Evolutionary conservation across 2,888 invertebrate genomes (phyloP).

Genomic region (Myopa testacea): DNA sequence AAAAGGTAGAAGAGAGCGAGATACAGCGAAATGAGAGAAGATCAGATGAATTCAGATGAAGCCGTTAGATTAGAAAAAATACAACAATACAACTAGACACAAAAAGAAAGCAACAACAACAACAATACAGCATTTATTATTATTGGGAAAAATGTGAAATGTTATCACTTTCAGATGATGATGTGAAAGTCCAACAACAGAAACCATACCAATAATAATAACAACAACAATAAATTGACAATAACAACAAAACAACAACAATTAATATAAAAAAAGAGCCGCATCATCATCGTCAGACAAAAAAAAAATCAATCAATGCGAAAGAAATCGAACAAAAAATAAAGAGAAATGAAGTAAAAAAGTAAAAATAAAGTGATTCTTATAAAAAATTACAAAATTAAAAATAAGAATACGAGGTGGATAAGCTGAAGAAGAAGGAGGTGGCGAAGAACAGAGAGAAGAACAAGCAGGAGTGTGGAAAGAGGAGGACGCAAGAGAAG

Average conservation of each 20-base stretch:
- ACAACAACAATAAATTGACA: not conserved
- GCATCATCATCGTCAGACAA: too few species aligned
- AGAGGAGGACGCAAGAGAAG: too few species aligned
- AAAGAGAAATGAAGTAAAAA: not conserved
- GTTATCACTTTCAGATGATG: slow-evolving; percentile 32
- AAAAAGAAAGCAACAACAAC: slow-evolving; percentile 18
- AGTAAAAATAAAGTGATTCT: not conserved
- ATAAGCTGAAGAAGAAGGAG: too few species aligned
- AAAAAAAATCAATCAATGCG: not conserved
- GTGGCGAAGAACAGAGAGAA: too few species aligned
- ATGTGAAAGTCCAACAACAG: not conserved
- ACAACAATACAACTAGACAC: not conserved
- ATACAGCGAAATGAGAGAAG: not conserved
- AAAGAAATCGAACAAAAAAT: not conserved
- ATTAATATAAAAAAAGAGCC: not conserved
- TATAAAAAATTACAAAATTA: not conserved
- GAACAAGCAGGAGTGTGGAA: too few species aligned
- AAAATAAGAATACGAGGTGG: too few species aligned
- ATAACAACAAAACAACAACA: not conserved
- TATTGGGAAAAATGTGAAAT: slow-evolving; percentile 4
- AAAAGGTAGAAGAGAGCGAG: not conserved
- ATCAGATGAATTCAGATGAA: slow-evolving; percentile 34
- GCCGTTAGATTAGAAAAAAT: slow-evolving; percentile 37
- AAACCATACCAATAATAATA: not conserved
- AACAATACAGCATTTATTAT: not conserved